Evolutionary conservation across 2,888 invertebrate species (phyloP), one percentile per base, ranked within the genome.

Genomic region (Dermolepida albohirtum): DNA sequence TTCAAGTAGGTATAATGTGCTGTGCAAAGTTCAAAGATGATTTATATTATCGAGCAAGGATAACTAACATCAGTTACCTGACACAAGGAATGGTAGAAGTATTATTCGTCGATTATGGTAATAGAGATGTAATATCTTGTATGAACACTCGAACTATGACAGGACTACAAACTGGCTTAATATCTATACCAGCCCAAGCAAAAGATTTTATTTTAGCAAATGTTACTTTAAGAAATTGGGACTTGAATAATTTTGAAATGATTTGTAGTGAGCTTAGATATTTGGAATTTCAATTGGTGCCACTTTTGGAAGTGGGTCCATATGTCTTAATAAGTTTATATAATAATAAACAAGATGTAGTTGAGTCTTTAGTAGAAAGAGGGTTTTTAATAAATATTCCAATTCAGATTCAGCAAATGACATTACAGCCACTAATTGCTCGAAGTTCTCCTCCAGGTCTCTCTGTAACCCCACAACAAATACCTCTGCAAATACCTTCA

Each of bases 71-170:
- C 8, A 78, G 83, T 14, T 84, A 79, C 74, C 75, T 87, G 52
- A 77, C 83, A 2, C 85, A 85, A 69, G 88, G 87, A 16, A 81
- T 86, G 64, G 86, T 91, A 55, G 87, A 89, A 72, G 88, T 91
- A n/a, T 86, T 87, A 67, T 90, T 91, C 73, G 85, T 91, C 39
- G 91, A 91, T 78, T 90, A 87, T 75, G 91, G 91, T 50, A 89
- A 90, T 76, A 85, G 84, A 72, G 89, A 89, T 73, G 79, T 86
- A 11, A 86, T 92, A 66, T 86, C 88, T 14, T 78, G 87, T 62
- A 85, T 84, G 44, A 87, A 88, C 69, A 85, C 91, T 51, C 82
- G 92, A 76, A 83, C 87, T 49, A 78, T 90, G 67, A 86, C 87
- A 52, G 83, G 78, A 49, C 86, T 88, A 76, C 86, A 87, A 11